Evolutionary conservation across 2,113 vertebrate species (phyloP).

Genomic region (Caloenas nicobarica): DNA sequence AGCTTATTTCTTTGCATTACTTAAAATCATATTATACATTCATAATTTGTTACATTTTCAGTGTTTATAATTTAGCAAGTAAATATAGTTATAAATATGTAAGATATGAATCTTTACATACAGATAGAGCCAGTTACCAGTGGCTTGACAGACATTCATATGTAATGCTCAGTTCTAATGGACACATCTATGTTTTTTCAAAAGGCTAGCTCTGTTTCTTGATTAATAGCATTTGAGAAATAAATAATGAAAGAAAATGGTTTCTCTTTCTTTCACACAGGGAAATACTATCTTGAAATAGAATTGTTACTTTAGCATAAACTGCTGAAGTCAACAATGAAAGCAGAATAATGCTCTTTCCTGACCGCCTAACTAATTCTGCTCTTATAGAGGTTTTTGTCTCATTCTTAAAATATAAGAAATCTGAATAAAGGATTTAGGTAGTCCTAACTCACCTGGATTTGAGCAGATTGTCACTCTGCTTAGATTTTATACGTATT

Average conservation of each 20-base stretch:
- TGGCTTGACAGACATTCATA: background rate
- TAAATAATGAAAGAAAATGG: background rate
- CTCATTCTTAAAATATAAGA: background rate
- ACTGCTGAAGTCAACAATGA: accelerated
- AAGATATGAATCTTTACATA: background rate
- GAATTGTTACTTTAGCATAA: background rate
- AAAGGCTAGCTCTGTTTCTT: background rate
- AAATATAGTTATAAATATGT: background rate
- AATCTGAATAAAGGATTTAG: background rate
- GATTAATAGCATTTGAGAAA: background rate
- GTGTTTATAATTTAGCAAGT: background rate
- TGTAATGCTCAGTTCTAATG: background rate
- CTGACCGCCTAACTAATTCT: background rate
- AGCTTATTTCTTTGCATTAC: background rate
- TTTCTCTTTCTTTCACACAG: background rate
- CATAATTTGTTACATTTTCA: background rate
- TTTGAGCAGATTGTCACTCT: background rate
- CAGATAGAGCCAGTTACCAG: background rate
- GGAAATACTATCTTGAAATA: background rate
- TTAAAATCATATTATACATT: background rate
- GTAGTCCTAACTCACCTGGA: background rate
- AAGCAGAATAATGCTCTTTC: background rate
- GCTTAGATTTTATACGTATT: background rate
- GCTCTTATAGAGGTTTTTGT: background rate
- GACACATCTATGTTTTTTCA: background rate